Base-by-base conservation (phyloP, 2,113 vertebrate genomes). In the Melanerpes aurifrons region DNA sequence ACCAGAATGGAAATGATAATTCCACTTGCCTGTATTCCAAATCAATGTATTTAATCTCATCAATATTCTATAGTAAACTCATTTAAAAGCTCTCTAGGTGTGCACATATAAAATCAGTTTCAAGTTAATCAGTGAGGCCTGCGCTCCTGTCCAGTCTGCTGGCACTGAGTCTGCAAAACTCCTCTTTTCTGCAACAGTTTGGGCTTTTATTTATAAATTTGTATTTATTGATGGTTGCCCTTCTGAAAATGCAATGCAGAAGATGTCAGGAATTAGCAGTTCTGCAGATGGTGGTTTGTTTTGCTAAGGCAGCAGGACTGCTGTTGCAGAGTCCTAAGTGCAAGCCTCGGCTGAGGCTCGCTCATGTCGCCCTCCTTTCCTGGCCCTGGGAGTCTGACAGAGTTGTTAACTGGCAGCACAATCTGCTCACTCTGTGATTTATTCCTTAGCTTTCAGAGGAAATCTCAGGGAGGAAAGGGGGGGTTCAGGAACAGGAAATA, bases 401-500 rank as follows among this genome's bases (percentile, higher is more conserved):
- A 76, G 61, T 29, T 80, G 8, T 76, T 93, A 76, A 92, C 32
- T 96, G 3, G 0, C 48, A 82, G 89, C 56, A 61, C 48, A 64
- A 40, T 92, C 72, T 95, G 61, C 95, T 89, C 84, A 82, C 45
- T 89, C 83, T 91, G 24, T 93, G 74, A 94, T 93, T 93, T 91
- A 87, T 70, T 91, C 69, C 64, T 90, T 85, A 72, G 61, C 83
- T 83, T 96, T 91, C 73, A 80, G 72, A 91, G 87, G 78, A 94
- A 93, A 82, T 84, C 89, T 89, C 78, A 82, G 81, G 89, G 92
- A 85, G 68, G 82, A 89, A 80, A 91, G 53, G 71, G 45, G 64
- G 64, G 85, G 53, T 77, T 91, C 66, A 58, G 58, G 58, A 89
- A 66, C 79, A 91, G 93, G 82, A 87, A 90, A 89, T 87, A 89